Evolutionary conservation across 2,113 vertebrate species (phyloP), one percentile per base, ranked within the genome.

Genomic region (Callionymus lyra): DNA sequence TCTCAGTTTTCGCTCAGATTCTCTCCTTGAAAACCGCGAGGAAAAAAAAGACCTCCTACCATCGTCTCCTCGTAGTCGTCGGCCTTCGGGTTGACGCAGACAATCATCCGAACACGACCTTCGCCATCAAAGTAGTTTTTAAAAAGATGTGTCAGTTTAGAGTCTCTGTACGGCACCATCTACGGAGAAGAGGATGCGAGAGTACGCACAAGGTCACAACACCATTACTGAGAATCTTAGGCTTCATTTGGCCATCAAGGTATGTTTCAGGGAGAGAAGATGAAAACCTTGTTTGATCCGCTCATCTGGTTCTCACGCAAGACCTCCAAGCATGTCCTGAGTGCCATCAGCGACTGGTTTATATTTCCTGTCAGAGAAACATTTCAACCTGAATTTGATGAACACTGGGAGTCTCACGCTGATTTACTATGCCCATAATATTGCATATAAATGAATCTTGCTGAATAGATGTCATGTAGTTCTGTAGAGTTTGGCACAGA

Each of bases 81-180:
- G 0, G 90, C 90, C 52, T 94, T 99, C 4, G 95, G 93, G 32
- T 99, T 97, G 16, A 98, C 92, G 6, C 95, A 99, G 17, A 98
- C 92, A 0, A 98, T 86, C 94, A 99, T 95, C 14, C 90, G 81
- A 13, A 99, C 94, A 76, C 96, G 97, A 3, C 94, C 95, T 69
- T 98, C 94, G 0, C 95, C 95, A 3, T 99, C 95, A 43, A 99
- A 99, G 56, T 99, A 99, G 70, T 97, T 99, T 82, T 99, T 99
- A 70, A 98, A 98, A 6, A 98, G 85, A 41, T 94, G 95, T 10
- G 94, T 99, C 43, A 99, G 84, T 76, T 99, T 99, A 32, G 94
- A 96, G 65, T 99, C 95, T 70, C 94, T 85, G 76, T 99, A 99
- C 0, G 95, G 94, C 45, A 99, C 94, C 93, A 99, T 98, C 95